Conservation (phyloP, 2,888 invertebrate genomes). For the Oasisia sp. region DNA sequence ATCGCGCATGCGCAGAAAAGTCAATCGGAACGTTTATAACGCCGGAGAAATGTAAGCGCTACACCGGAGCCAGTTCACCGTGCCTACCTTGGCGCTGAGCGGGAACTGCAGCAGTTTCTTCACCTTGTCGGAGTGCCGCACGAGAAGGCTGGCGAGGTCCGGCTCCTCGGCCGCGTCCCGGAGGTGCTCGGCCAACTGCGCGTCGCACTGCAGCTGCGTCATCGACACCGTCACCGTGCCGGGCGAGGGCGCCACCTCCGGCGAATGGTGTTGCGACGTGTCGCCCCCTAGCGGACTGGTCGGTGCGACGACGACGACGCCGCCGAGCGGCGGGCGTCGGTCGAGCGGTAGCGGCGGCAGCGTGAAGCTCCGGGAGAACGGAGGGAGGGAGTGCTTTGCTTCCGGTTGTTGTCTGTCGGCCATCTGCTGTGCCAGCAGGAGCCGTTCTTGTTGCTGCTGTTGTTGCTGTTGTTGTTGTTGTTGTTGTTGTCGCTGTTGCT, state of each 20-base stretch:
- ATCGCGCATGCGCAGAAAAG: too few species aligned
- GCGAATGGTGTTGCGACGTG: neutral
- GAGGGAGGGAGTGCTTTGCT: neutral
- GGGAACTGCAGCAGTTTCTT: slow-evolving; percentile 37
- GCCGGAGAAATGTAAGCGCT: too few species aligned
- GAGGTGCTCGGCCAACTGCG: slow-evolving; percentile 20
- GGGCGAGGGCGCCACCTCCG: neutral
- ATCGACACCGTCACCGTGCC: slow-evolving; percentile 22
- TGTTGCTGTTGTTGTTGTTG: neutral
- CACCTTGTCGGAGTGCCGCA: slow-evolving; percentile 32
- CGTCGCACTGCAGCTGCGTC: slow-evolving; percentile 25
- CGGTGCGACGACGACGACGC: slow-evolving; percentile 18
- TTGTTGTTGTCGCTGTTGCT: neutral
- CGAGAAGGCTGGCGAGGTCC: slow-evolving; percentile 28
- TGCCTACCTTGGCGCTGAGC: slow-evolving; percentile 23
- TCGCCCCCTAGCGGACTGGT: slow-evolving; percentile 25
- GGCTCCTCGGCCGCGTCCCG: slow-evolving; percentile 28
- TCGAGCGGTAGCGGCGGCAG: slow-evolving; percentile 26
- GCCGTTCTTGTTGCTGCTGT: neutral
- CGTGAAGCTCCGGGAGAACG: slow-evolving; percentile 13
- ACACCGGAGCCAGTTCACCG: neutral
- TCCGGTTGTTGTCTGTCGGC: neutral
- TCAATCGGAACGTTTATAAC: too few species aligned
- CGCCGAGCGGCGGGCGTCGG: slow-evolving; percentile 6
- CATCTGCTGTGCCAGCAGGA: neutral